Conservation (phyloP, 2,113 vertebrate genomes). For the Desmodus rotundus region DNA sequence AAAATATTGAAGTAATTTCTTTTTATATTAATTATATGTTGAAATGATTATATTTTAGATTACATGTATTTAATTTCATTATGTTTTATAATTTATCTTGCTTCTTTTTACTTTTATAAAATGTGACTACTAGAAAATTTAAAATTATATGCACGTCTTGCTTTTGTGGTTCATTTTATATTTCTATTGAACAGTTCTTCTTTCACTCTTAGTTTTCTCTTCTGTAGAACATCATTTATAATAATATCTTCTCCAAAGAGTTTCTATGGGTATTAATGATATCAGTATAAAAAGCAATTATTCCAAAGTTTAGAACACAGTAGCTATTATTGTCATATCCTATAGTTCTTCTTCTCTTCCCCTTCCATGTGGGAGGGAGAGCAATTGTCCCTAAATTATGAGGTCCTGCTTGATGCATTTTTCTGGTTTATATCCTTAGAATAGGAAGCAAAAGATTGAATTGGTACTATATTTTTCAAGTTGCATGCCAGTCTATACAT, state of each 20-base stretch:
- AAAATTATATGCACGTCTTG: background rate
- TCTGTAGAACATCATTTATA: background rate
- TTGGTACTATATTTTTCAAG: background rate
- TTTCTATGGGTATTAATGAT: background rate
- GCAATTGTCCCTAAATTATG: background rate
- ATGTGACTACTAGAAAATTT: background rate
- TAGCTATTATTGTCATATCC: background rate
- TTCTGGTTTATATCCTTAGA: background rate
- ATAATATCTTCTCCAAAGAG: background rate
- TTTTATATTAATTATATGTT: background rate
- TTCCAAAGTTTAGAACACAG: background rate
- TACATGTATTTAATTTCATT: background rate
- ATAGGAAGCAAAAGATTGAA: background rate
- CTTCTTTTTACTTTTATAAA: background rate
- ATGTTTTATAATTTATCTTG: background rate
- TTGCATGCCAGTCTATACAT: background rate
- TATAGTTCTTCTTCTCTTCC: background rate
- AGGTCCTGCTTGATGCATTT: background rate
- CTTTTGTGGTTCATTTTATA: background rate
- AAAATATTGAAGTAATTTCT: background rate
- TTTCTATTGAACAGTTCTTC: background rate
- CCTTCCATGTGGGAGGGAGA: background rate
- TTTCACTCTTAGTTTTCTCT: background rate
- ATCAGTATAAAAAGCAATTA: background rate
- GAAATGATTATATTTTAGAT: background rate